A percentile compares a stretch with the other conserved stretches of the same genome.
These are phyloP conservation scores for Sterna hirundo DNA, from an alignment of 2,113 vertebrate genomes.

Conservation along the genomic window DNA sequence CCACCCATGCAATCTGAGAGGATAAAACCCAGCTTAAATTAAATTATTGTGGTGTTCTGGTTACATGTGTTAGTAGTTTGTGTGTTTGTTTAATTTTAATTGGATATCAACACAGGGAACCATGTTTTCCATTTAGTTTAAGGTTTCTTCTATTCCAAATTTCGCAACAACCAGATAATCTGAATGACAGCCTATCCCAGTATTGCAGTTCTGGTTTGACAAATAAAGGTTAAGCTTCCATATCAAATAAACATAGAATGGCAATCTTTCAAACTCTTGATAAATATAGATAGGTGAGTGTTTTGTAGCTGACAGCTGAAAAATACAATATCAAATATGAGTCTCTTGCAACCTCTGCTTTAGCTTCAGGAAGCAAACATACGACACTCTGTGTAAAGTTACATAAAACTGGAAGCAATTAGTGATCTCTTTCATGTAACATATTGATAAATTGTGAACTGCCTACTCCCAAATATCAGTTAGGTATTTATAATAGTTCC, in stretches of 20 bases:
- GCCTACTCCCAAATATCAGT: background rate
- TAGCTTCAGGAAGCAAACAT: background rate
- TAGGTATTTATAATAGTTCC: background rate
- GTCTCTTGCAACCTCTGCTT: background rate
- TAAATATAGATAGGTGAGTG: background rate
- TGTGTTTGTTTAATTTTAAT: conserved; percentile 17
- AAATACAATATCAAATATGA: background rate
- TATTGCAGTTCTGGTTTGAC: background rate
- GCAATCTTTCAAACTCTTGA: background rate
- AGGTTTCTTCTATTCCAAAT: background rate
- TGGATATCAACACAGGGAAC: background rate
- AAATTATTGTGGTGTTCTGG: background rate
- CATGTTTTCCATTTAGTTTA: background rate
- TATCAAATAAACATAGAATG: background rate
- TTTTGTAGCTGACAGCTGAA: background rate
- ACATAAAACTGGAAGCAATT: background rate
- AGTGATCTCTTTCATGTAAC: background rate
- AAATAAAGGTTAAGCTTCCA: background rate
- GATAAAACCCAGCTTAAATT: background rate
- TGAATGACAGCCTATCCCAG: background rate
- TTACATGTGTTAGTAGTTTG: background rate
- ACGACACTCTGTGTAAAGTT: background rate
- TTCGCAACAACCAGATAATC: background rate
- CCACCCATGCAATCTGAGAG: background rate
- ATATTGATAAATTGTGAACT: background rate